Evolutionary conservation across 2,797 vertebrate genomes (phyloP).

Genomic region (Falco berigora): DNA sequence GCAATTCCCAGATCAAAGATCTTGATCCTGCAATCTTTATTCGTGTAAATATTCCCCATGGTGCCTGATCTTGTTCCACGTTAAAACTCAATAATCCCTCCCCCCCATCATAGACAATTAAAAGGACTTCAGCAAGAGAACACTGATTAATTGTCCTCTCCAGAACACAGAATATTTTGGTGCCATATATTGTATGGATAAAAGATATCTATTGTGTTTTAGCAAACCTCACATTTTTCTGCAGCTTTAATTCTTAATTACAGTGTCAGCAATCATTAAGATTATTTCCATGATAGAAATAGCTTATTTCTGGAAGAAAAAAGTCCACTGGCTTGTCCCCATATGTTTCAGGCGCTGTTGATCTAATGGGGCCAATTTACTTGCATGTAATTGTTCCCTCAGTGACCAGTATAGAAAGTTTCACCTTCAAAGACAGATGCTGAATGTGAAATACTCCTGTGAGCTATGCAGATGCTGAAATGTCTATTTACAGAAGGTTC

Average conservation of each 20-base stretch:
- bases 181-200: conserved; percentile 33
- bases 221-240: conserved; percentile 49
- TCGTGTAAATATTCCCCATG: conserved; percentile 34
- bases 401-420: not conserved
- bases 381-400: not conserved
- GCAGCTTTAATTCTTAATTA: conserved; percentile 50
- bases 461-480: not conserved
- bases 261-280: conserved; percentile 12
- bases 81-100: conserved; percentile 2
- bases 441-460: not conserved
- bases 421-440: not conserved
- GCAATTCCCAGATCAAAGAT: conserved; percentile 52
- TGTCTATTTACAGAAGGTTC: not conserved
- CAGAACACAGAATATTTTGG: conserved; percentile 11
- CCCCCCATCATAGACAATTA: conserved; percentile 18
- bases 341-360: not conserved
- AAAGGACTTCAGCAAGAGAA: conserved; percentile 22
- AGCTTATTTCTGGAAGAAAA: conserved; percentile 5
- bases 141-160: conserved; percentile 25
- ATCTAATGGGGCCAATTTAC: not conserved
- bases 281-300: not conserved
- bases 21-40: conserved; percentile 42
- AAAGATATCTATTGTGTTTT: conserved; percentile 52
- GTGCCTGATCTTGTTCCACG: conserved; percentile 30
- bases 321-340: not conserved